Evolutionary conservation across 2,113 vertebrate genomes (phyloP).

Genomic region (Calyptomena viridis): DNA sequence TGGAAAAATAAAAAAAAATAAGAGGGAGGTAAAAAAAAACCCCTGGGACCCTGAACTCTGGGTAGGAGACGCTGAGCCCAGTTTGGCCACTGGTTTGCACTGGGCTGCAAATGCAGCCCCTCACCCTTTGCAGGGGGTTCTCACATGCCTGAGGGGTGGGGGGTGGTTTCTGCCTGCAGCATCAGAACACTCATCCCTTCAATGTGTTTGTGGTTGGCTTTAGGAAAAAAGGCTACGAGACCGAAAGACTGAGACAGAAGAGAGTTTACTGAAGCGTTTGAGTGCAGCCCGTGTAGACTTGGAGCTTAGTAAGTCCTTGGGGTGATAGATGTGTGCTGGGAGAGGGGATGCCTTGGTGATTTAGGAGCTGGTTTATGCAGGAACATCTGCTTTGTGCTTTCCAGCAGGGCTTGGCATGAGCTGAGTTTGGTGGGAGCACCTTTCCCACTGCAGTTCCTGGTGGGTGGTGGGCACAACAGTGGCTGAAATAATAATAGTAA

Average conservation of each 20-base stretch:
- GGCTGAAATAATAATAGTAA: neutral
- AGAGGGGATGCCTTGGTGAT: rapidly evolving
- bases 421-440: neutral
- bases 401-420: neutral
- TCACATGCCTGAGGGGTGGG: rapidly evolving
- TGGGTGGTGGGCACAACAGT: neutral
- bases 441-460: neutral
- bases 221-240: constrained; percentile 89
- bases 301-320: constrained; percentile 84
- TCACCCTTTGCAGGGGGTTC: neutral
- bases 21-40: neutral
- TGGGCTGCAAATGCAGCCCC: neutral
- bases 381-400: neutral
- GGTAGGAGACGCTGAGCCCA: neutral
- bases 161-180: neutral
- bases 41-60: neutral
- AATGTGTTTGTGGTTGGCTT: rapidly evolving
- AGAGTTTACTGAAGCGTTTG: constrained; percentile 86
- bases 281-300: constrained; percentile 79
- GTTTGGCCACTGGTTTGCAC: neutral
- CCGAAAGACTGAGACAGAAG: constrained; percentile 89
- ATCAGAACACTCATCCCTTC: rapidly evolving
- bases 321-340: neutral
- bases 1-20: constrained; percentile 16
- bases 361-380: rapidly evolving